phyloP scores from a whole-genome alignment of 2,797 vertebrate genomes.

The Tapera naevia region DNA sequence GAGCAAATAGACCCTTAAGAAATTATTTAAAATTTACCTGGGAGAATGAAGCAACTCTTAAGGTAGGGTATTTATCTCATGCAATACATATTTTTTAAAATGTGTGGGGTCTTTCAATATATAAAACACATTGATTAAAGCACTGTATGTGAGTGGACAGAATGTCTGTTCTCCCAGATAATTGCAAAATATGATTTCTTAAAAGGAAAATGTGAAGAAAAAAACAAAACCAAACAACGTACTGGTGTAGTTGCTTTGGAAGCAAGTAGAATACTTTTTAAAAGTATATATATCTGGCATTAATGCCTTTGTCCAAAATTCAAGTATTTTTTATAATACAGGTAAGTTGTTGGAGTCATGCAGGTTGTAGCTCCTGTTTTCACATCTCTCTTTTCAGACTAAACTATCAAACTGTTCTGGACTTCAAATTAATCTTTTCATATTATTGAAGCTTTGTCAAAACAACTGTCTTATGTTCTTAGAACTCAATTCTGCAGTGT shows the following conservation, averaged over 20 bases:
- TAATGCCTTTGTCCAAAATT: not conserved
- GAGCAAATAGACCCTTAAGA: not conserved
- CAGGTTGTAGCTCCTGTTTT: not conserved
- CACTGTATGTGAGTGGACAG: not conserved
- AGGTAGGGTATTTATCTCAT: not conserved
- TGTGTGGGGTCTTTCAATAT: rapidly evolving
- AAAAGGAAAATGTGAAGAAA: not conserved
- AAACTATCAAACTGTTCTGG: not conserved
- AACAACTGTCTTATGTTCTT: not conserved
- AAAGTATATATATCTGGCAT: not conserved
- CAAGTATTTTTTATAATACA: not conserved
- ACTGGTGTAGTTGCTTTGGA: not conserved
- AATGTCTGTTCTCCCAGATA: not conserved
- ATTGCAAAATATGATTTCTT: not conserved
- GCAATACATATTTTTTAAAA: not conserved
- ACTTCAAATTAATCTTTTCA: not conserved
- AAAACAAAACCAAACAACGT: rapidly evolving
- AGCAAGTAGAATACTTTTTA: not conserved
- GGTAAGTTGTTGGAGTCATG: not conserved
- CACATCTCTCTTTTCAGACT: not conserved
- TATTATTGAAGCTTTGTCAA: not conserved
- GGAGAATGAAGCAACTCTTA: not conserved
- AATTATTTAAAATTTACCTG: not conserved
- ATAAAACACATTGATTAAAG: not conserved
- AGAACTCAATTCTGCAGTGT: not conserved